Evolutionary conservation across 2,113 vertebrate genomes (phyloP), one percentile per base, ranked within the genome.

Genomic region (Xiphophorus hellerii): DNA sequence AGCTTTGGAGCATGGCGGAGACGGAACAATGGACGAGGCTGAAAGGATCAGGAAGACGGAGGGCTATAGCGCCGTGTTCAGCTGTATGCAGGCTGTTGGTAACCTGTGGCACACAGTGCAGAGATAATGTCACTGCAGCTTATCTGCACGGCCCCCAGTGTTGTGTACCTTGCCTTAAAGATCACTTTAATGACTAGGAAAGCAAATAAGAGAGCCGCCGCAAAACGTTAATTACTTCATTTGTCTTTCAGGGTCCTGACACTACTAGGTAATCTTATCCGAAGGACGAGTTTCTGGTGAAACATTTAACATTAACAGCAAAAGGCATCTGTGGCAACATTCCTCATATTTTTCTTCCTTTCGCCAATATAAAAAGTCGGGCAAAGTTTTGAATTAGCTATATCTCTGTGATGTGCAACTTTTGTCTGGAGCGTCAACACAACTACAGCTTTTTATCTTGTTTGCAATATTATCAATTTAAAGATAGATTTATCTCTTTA

Each of bases 1-100:
- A 92, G 92, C 89, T 91, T 93, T 92, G 84, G 76, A 88, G 87
- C 88, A 79, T 88, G 87, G 87, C 88, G 58, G 86, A 83, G 80
- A 86, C 77, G 48, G 87, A 90, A 91, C 89, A 92, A 88, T 87
- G 72, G 71, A 81, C 81, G 86, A 82, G 77, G 82, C 78, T 80
- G 83, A 89, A 89, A 87, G 90, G 81, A 86, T 87, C 76, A 78
- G 89, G 84, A 87, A 90, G 86, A 87, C 74, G 30, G 73, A 79
- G 75, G 28, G 73, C 80, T 83, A 39, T 30, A 77, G 87, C 76
- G 70, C 66, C 77, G 68, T 25, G 75, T 58, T 88, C 22, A 28
- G 71, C 66, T 85, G 73, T 73, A 54, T 73, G 58, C 25, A 28
- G 77, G 78, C 54, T 25, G 66, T 79, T 77, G 69, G 73, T 33